These are phyloP conservation scores for Ernsta delagoae DNA, from an alignment of 2,888 invertebrate genomes.

Conservation along the genomic window DNA sequence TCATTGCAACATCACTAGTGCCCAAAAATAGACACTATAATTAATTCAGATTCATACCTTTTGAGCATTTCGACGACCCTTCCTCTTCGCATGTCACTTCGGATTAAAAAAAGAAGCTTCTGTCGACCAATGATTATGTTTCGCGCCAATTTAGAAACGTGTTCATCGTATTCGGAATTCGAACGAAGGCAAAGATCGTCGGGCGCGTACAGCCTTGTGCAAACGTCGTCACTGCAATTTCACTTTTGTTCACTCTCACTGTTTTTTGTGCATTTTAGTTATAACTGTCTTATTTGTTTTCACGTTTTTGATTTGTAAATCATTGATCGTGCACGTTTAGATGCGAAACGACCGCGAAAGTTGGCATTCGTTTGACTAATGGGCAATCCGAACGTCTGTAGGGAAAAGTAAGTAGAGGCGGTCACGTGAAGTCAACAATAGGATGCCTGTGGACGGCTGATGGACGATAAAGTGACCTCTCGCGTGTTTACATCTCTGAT, in stretches of 20 bases:
- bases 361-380: slow-evolving; percentile 61
- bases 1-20: slow-evolving; percentile 5
- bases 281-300: slow-evolving; percentile 38
- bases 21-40: not conserved
- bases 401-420: slow-evolving; percentile 52
- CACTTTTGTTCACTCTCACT: slow-evolving; percentile 37
- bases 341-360: slow-evolving; percentile 63
- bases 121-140: slow-evolving; percentile 38
- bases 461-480: slow-evolving; percentile 41
- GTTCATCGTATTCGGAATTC: slow-evolving; percentile 27
- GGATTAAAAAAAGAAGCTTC: slow-evolving; percentile 39
- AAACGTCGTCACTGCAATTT: slow-evolving; percentile 34
- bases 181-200: slow-evolving; percentile 25
- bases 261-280: slow-evolving; percentile 30
- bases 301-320: slow-evolving; percentile 43
- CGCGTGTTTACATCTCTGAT: slow-evolving; percentile 35
- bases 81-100: slow-evolving; percentile 52
- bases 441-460: slow-evolving; percentile 45
- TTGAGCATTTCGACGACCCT: slow-evolving; percentile 63
- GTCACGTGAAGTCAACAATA: slow-evolving; percentile 63
- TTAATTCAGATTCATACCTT: slow-evolving; percentile 49
- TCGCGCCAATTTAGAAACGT: slow-evolving; percentile 39
- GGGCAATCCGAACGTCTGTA: slow-evolving; percentile 49
- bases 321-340: slow-evolving; percentile 25
- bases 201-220: slow-evolving; percentile 29